Evolutionary conservation across 30 jellyfish, hydroid and myxozoan species (phyloP).

Genomic region (Cassiopea xamachana): DNA sequence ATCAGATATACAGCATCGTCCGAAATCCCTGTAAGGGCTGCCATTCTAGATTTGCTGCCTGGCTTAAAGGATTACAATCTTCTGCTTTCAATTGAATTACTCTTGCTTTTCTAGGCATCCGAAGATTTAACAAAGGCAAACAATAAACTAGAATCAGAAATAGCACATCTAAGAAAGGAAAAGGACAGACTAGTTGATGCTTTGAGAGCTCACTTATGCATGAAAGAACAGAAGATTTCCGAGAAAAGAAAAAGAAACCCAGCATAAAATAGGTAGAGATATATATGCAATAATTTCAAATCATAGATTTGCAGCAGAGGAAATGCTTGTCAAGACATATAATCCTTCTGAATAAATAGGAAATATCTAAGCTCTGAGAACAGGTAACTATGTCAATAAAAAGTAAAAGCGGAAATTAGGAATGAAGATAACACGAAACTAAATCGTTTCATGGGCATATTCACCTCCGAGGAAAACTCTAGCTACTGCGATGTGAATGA

Average conservation of each 20-base stretch:
- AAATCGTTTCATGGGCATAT: too few species aligned
- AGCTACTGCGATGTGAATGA: too few species aligned
- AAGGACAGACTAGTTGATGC: conserved; percentile 89
- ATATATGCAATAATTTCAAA: not conserved
- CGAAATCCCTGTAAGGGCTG: too few species aligned
- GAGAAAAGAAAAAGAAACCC: conserved; percentile 57
- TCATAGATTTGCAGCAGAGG: too few species aligned
- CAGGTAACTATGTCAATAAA: too few species aligned
- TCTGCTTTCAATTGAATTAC: not conserved
- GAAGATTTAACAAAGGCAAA: conserved; percentile 87
- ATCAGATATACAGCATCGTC: too few species aligned
- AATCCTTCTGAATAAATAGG: too few species aligned
- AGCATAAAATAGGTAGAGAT: conserved; percentile 34
- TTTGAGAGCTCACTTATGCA: conserved; percentile 80
- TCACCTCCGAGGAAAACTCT: too few species aligned
- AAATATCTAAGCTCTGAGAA: too few species aligned
- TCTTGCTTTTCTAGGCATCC: conserved; percentile 69
- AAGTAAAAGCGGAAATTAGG: too few species aligned
- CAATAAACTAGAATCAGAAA: conserved; percentile 79
- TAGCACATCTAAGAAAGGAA: conserved; percentile 76
- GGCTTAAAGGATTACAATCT: not conserved
- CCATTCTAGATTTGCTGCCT: not conserved
- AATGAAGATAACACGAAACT: too few species aligned
- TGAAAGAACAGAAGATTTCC: conserved; percentile 32
- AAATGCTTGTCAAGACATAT: too few species aligned